Evolutionary conservation across 2,888 invertebrate species (phyloP).

Genomic region (Lasioglossum morio): DNA sequence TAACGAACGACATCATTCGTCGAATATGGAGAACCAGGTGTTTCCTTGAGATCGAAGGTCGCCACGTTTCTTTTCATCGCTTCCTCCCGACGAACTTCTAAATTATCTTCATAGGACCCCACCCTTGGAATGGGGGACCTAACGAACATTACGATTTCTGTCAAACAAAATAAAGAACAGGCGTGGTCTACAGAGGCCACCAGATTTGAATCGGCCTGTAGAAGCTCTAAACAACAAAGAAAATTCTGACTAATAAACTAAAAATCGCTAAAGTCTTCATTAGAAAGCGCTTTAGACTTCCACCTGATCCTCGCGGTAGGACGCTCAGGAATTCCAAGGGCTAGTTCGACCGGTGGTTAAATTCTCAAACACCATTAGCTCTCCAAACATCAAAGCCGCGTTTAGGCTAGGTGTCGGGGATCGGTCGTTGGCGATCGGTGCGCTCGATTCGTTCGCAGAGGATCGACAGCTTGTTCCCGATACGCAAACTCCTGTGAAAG

Average conservation of each 20-base stretch:
- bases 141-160: not conserved
- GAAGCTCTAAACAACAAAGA: not conserved
- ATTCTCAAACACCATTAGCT: conserved; percentile 21
- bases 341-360: not conserved
- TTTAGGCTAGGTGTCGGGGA: not conserved
- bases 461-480: conserved; percentile 13
- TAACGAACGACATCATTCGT: conserved; percentile 71
- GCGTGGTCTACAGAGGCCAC: not conserved
- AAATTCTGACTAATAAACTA: not conserved
- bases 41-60: conserved; percentile 74
- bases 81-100: not conserved
- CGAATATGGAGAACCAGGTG: conserved; percentile 67
- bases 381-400: conserved; percentile 8
- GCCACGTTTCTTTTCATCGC: conserved; percentile 35
- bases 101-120: not conserved
- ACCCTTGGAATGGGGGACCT: not conserved
- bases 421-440: not conserved
- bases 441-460: not conserved
- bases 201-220: not conserved
- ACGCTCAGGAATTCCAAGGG: not conserved
- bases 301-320: not conserved
- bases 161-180: not conserved
- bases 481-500: conserved; percentile 13
- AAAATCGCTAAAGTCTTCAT: not conserved
- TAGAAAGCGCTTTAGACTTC: not conserved